Base-by-base conservation (phyloP, 2,797 vertebrate genomes). In the Manis javanica region DNA sequence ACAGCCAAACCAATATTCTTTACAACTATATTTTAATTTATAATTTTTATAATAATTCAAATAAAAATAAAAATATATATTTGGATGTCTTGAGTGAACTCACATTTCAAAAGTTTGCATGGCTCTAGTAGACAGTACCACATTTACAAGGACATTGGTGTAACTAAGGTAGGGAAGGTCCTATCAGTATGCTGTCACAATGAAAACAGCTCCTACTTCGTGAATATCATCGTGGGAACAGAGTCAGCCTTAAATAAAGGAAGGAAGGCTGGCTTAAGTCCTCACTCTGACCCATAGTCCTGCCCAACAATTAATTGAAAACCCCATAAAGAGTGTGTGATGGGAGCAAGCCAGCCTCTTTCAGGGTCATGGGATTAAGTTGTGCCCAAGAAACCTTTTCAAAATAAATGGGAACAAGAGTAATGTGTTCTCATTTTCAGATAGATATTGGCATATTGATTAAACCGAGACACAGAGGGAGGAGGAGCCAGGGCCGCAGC, bases 361-460 rank as follows among this genome's bases (percentile, higher is more conserved):
- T 74, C 93, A 87, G 86, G 74, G 88, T 96, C 83, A 29, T 82
- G 49, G 49, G 37, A 94, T 96, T 97, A 95, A 94, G 89, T 57
- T 96, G 87, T 92, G 94, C 7, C 66, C 86, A 96, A 97, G 19
- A 95, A 97, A 92, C 46, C 9, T 89, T 97, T 90, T 95, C 31
- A 94, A 97, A 97, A 97, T 72, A 97, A 98, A 96, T 1, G 83
- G 9, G 64, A 97, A 96, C 12, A 71, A 61, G 81, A 78, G 78
- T 14, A 91, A 98, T 90, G 31, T 95, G 63, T 63, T 96, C 21
- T 85, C 94, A 53, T 91, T 97, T 66, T 71, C 49, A 37, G 78
- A 92, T 78, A 97, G 61, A 69, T 86, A 90, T 57, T 34, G 75
- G 39, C 16, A 71, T 97, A 95, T 42, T 84, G 69, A 97, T 66